Evolutionary conservation across 2,797 vertebrate species (phyloP), one percentile per base, ranked within the genome.

Genomic region (Pogonophryne albipinna): DNA sequence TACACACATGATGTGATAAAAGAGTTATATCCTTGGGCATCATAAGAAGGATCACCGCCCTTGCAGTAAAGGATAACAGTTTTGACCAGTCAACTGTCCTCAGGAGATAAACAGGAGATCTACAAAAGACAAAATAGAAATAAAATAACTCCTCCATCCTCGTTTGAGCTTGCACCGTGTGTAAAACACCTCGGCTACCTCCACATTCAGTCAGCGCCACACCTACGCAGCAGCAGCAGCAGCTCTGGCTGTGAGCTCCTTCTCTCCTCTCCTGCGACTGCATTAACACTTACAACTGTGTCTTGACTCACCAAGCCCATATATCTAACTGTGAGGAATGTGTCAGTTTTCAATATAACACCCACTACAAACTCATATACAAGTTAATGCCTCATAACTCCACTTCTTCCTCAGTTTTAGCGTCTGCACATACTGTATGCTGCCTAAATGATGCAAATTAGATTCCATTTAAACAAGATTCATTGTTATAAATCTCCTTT

Each of bases 281-380:
- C 57, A 74, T 78, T 55, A 72, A 73, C 71, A 75, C 63, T 74
- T 64, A 34, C 66, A 87, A 79, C 46, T 64, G 55, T 47, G 59
- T 41, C 65, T 77, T 70, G 72, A 77, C 74, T 81, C 71, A 74
- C 31, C 38, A 58, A 66, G 69, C 71, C 65, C 75, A 81, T 87
- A 65, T 57, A 31, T 68, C 66, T 79, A 79, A 76, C 79, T 61
- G 68, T 49, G 68, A 78, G 23, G 45, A 66, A 69, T 52, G 55
- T 67, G 66, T 76, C 47, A 69, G 45, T 23, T 23, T 42, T 72
- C 52, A 42, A 64, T 14, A 41, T 57, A 19, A 52, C 56, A 60
- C 34, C 17, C 31, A 51, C 19, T 44, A 17, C 38, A 19, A 16
- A 44, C 31, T 63, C 17, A 20, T 42, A 31, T 16, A 46, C 62